Evolutionary conservation across 2,113 vertebrate species (phyloP).

Genomic region (Rostratula benghalensis): DNA sequence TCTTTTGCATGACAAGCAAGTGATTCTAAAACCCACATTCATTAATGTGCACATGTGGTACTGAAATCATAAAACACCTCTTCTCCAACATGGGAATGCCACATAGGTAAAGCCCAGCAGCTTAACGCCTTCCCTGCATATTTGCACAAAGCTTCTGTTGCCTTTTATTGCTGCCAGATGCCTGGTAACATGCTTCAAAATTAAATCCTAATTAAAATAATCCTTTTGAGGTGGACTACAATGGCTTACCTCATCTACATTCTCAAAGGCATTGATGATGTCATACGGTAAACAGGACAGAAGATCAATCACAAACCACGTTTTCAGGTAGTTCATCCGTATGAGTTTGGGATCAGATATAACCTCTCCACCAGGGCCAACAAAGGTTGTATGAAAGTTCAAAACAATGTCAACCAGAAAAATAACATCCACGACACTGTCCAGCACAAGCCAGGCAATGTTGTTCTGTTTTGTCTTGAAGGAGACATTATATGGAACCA

Average conservation of each 20-base stretch:
- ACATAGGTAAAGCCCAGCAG: neutral
- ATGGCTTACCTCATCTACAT: constrained; percentile 91
- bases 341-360: constrained; percentile 97
- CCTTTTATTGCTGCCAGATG: neutral
- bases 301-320: constrained; percentile 98
- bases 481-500: constrained; percentile 97
- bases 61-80: neutral
- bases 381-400: constrained; percentile 98
- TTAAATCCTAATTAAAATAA: neutral
- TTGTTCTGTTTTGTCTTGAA: constrained; percentile 99
- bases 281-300: constrained; percentile 98
- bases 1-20: neutral
- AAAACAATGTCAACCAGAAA: constrained; percentile 97
- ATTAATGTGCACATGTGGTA: rapidly evolving
- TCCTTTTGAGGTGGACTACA: neutral
- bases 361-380: constrained; percentile 96
- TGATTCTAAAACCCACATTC: neutral
- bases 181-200: neutral
- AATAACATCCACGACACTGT: constrained; percentile 97
- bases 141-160: neutral
- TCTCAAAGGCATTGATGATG: constrained; percentile 99
- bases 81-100: neutral
- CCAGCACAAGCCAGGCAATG: constrained; percentile 96
- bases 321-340: constrained; percentile 98
- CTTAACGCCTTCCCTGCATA: neutral